Percentiles rank a stretch among this genome's conserved stretches.
These are phyloP conservation scores for Cavia aperea DNA, from an alignment of 2,113 vertebrate genomes.

Conservation along the genomic window DNA sequence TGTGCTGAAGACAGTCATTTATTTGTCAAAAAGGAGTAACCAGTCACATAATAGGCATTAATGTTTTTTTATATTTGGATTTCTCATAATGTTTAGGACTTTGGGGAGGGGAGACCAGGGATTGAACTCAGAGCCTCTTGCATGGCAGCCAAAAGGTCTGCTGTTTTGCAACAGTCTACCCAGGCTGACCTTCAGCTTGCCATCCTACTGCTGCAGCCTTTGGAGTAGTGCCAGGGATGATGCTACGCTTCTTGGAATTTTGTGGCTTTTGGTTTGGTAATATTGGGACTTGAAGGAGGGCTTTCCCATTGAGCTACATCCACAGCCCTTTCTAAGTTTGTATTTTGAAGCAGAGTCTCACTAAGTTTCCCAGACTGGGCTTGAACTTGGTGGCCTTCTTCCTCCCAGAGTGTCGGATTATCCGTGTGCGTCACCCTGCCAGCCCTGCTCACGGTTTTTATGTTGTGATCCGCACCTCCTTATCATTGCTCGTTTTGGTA, in stretches of 20 bases:
- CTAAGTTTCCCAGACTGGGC: background rate
- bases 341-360: too few relatives aligned
- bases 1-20: background rate
- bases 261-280: background rate
- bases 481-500: conserved; percentile 15
- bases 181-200: background rate
- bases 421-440: too few relatives aligned
- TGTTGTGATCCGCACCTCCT: background rate
- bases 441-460: background rate
- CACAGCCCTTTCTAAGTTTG: background rate
- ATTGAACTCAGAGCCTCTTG: background rate
- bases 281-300: background rate
- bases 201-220: background rate
- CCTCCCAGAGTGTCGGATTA: background rate
- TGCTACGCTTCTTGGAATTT: background rate
- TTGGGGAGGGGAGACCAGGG: background rate
- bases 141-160: background rate
- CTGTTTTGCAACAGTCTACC: background rate
- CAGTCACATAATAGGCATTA: background rate
- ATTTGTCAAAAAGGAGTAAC: background rate
- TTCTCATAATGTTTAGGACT: background rate
- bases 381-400: background rate
- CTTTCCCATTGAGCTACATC: background rate
- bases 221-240: background rate
- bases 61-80: background rate